Percentiles rank a stretch among this genome's conserved stretches.
phyloP scores from a whole-genome alignment of 1,140 invertebrate species.

The Lutraria rhynchaena region DNA sequence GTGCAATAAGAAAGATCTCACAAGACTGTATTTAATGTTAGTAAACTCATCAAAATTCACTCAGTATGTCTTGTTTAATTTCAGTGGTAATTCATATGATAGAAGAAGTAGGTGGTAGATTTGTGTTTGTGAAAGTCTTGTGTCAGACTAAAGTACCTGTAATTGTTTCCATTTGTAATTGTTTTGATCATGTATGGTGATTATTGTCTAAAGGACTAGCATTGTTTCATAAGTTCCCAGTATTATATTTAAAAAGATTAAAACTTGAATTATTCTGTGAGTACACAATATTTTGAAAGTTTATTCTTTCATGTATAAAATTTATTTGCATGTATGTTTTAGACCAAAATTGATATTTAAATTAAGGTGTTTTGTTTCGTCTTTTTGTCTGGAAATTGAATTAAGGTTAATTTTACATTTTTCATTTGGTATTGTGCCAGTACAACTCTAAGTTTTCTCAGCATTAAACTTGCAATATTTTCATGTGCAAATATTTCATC shows the following conservation, averaged over 20 bases:
- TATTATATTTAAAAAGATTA: background rate
- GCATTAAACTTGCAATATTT: slow-evolving; percentile 55
- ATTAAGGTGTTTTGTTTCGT: too few relatives aligned
- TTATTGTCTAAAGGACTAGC: too few relatives aligned
- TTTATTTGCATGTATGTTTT: background rate
- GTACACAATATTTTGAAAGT: background rate
- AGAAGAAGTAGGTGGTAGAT: too few relatives aligned
- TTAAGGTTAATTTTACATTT: background rate
- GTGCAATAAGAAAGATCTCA: slow-evolving; percentile 16
- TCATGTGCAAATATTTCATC: slow-evolving; percentile 40
- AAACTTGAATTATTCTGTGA: background rate
- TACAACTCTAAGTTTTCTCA: slow-evolving; percentile 10
- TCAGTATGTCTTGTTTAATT: too few relatives aligned
- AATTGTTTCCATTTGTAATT: too few relatives aligned
- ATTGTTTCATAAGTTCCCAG: background rate
- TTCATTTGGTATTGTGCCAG: slow-evolving; percentile 32
- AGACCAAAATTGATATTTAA: background rate
- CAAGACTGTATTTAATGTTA: too few relatives aligned
- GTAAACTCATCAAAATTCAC: too few relatives aligned
- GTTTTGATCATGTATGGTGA: background rate
- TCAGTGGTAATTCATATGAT: too few relatives aligned
- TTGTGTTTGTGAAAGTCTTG: too few relatives aligned
- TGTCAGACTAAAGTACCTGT: too few relatives aligned
- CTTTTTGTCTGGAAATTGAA: background rate
- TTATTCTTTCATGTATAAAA: background rate